A percentile compares a stretch with the other conserved stretches of the same genome.
phyloP scores from a whole-genome alignment of 1,140 invertebrate species.

The Babylonia areolata region DNA sequence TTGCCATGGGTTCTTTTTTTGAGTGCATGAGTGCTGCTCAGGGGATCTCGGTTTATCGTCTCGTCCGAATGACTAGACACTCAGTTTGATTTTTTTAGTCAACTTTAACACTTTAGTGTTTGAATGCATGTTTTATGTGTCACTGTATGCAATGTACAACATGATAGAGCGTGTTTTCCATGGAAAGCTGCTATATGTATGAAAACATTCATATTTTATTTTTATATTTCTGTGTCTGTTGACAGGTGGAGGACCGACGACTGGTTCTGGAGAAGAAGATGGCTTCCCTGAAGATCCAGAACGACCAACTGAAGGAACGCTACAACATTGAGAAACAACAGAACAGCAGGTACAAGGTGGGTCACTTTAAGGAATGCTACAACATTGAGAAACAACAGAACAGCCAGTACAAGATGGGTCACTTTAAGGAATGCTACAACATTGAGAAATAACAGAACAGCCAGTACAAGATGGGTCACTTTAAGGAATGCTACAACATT shows the following conservation, averaged over 20 bases:
- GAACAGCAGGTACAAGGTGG: constrained; percentile 57
- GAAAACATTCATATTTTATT: too few species aligned
- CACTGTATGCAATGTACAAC: too few species aligned
- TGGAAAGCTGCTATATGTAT: too few species aligned
- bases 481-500: constrained; percentile 48
- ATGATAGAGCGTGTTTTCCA: too few species aligned
- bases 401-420: constrained; percentile 58
- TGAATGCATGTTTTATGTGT: too few species aligned
- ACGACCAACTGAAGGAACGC: constrained; percentile 47
- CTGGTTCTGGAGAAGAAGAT: constrained; percentile 60
- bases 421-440: constrained; percentile 50
- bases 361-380: constrained; percentile 53
- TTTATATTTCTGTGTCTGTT: background rate
- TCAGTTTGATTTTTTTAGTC: too few species aligned
- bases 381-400: constrained; percentile 50
- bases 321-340: constrained; percentile 51
- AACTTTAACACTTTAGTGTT: too few species aligned
- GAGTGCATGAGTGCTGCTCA: too few species aligned
- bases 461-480: constrained; percentile 59
- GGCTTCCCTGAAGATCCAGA: constrained; percentile 47
- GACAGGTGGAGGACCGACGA: constrained; percentile 59
- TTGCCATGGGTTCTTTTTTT: too few species aligned
- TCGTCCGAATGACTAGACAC: too few species aligned
- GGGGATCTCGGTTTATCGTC: too few species aligned
- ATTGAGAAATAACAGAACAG: constrained; percentile 52